These are phyloP conservation scores for Sebastes variabilis DNA, from an alignment of 2,797 vertebrate genomes.

Conservation along the genomic window DNA sequence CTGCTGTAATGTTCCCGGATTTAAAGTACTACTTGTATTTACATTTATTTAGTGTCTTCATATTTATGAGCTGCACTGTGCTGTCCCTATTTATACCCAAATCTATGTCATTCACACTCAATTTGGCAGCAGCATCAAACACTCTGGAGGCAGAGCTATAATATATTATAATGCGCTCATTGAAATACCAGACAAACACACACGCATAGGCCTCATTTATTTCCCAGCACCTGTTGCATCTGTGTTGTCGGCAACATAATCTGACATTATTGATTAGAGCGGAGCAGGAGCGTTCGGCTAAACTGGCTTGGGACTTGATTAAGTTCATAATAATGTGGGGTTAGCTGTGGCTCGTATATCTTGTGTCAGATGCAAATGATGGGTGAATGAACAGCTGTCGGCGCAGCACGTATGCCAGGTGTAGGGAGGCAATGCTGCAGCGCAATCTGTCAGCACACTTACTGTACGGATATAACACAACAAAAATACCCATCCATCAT, in stretches of 20 bases:
- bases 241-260: background rate
- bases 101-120: background rate
- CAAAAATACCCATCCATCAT: slow-evolving; percentile 23
- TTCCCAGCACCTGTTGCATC: slow-evolving; percentile 11
- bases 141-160: background rate
- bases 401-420: slow-evolving; percentile 32
- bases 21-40: background rate
- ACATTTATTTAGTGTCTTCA: background rate
- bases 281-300: background rate
- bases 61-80: background rate
- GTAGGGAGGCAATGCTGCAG: background rate
- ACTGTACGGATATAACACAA: background rate
- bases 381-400: slow-evolving; percentile 55
- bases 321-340: slow-evolving; percentile 31
- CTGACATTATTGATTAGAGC: slow-evolving; percentile 16
- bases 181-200: background rate
- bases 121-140: background rate
- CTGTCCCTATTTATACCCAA: background rate
- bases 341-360: slow-evolving; percentile 37
- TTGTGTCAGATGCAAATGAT: slow-evolving; percentile 31
- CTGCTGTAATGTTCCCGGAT: background rate
- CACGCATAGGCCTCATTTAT: background rate
- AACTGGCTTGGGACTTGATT: slow-evolving; percentile 16
- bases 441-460: slow-evolving; percentile 21
- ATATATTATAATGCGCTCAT: background rate